These are phyloP conservation scores for Drosophila carrolli DNA, from an alignment of 1,140 invertebrate genomes.

Conservation along the genomic window DNA sequence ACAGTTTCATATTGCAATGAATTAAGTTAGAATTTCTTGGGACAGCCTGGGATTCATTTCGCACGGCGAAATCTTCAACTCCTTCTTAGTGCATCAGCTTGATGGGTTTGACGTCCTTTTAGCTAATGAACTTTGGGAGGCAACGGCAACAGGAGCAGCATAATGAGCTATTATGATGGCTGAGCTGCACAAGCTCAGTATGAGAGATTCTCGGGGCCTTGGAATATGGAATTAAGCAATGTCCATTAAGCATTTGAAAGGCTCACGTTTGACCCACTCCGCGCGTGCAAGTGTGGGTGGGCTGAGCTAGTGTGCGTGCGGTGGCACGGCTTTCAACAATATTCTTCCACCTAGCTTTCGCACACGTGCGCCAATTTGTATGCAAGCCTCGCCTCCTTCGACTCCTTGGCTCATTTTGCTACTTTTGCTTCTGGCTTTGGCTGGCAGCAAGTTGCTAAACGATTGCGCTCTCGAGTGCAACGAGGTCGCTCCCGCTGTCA, in stretches of 20 bases:
- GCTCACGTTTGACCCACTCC: slow-evolving; percentile 67
- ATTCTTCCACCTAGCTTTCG: slow-evolving; percentile 23
- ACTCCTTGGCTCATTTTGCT: slow-evolving; percentile 27
- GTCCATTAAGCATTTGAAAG: slow-evolving; percentile 78
- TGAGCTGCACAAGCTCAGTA: slow-evolving; percentile 60
- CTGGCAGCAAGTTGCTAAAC: slow-evolving; percentile 63
- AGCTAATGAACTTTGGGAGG: slow-evolving; percentile 72
- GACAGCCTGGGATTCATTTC: no score
- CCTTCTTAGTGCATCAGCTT: slow-evolving; percentile 3
- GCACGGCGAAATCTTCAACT: neutral
- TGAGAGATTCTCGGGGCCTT: slow-evolving; percentile 25
- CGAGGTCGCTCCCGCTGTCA: slow-evolving; percentile 54
- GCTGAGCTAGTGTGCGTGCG: slow-evolving; percentile 12
- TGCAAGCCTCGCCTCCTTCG: slow-evolving; percentile 51
- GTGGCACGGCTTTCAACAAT: slow-evolving; percentile 56
- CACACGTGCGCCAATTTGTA: slow-evolving; percentile 68
- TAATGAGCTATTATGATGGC: slow-evolving; percentile 81
- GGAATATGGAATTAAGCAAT: slow-evolving; percentile 79
- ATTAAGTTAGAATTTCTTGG: no score
- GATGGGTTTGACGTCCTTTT: slow-evolving; percentile 52
- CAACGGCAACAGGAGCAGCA: slow-evolving; percentile 31
- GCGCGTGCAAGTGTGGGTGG: slow-evolving; percentile 13
- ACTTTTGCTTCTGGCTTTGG: slow-evolving; percentile 11
- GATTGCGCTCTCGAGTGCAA: slow-evolving; percentile 75
- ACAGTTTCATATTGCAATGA: no score